Base-by-base conservation (phyloP, 2,888 invertebrate genomes). In the Epinotia nisella region DNA sequence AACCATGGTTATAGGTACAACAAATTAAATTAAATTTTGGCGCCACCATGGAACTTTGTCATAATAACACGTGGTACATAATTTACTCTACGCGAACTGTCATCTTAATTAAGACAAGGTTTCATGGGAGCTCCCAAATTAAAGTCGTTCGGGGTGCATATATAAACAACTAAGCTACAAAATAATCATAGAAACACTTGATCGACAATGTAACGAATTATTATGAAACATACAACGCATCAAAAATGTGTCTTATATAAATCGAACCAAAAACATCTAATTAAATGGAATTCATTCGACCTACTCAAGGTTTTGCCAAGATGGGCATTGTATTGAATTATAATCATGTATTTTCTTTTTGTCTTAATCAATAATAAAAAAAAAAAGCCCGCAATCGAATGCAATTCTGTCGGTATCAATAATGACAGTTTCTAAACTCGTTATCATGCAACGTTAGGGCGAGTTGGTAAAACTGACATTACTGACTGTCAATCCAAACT, bases 1-100 rank as follows among this genome's bases (percentile, higher is more conserved):
- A 72, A 56, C 61, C 41, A 71, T 45, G 60, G 60, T 68, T 49
- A 56, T 56, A 49, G 13, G 41, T 49, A n/a, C 49, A 7, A 49
- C 15, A 3, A 45, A 24, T 2, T 1, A 35, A 35, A 35, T 35
- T 35, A 35, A 3, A 9, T n/a, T n/a, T 49, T 41, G 1, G 13
- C 3, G 11, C 10, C 1, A 41, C 41, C 45, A 15, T 49, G 15
- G n/a, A 49, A n/a, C 49, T n/a, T n/a, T 49, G 15, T 49, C 41
- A 3, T n/a, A 49, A n/a, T 49, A 49, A 49, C 49, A 49, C 49
- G 49, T 49, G n/a, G n/a, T n/a, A 13, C n/a, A 49, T n/a, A 49
- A 49, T 49, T 49, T 49, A 49, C 49, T 5, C n/a, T n/a, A 49
- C 45, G n/a, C 4, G 45, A 45, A 5, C 15, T 15, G 4, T 15